A percentile compares a stretch with the other conserved stretches of the same genome.
Evolutionary conservation across 2,797 vertebrate genomes (phyloP).

Genomic region (Scolopax bukidnonensis): DNA sequence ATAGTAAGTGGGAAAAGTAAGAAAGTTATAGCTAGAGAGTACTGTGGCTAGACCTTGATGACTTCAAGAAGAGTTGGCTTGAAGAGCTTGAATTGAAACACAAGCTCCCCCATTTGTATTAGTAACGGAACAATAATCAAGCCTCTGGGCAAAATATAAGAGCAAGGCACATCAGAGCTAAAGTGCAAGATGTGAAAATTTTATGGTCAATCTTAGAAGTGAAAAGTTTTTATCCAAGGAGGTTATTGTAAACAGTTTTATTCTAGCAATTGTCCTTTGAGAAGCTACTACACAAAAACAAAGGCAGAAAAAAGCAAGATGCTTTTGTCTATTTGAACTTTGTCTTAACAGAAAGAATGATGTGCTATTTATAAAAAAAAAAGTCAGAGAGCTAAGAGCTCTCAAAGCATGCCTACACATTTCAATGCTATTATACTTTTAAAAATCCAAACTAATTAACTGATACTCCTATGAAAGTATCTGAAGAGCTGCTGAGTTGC

Average conservation of each 20-base stretch:
- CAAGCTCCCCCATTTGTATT: conserved; percentile 14
- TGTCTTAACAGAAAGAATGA: background rate
- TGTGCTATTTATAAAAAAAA: background rate
- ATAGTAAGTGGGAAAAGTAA: background rate
- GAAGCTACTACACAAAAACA: background rate
- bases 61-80: background rate
- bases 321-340: background rate
- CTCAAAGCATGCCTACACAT: background rate
- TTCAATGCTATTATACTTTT: background rate
- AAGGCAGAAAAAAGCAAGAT: background rate
- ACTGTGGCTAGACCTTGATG: background rate
- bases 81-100: conserved; percentile 9
- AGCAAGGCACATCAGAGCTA: background rate
- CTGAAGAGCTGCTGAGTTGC: background rate
- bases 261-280: conserved; percentile 46
- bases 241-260: conserved; percentile 33
- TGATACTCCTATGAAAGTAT: background rate
- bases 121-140: conserved; percentile 18
- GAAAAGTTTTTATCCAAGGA: conserved; percentile 19
- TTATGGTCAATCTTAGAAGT: background rate
- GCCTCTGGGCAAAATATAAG: conserved; percentile 8
- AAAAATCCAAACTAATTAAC: background rate
- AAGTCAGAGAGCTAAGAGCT: background rate
- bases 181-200: background rate
- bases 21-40: background rate